phyloP scores from a whole-genome alignment of 2,113 vertebrate species.

The Monopterus albus region DNA sequence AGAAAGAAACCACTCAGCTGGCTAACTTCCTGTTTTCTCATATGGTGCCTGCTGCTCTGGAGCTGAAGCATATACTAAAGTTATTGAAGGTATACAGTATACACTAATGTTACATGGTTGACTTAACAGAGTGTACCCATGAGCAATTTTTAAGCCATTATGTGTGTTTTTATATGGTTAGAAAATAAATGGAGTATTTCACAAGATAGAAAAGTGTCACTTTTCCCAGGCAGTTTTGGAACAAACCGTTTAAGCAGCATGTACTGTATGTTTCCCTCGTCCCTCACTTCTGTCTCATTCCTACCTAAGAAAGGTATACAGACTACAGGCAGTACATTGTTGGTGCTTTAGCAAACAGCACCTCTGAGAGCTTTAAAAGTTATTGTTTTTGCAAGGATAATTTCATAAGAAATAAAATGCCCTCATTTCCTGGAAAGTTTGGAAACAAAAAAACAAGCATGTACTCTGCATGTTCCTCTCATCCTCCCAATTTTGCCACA shows the following conservation, averaged over 20 bases:
- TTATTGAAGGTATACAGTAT: not conserved
- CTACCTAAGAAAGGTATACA: constrained; percentile 1
- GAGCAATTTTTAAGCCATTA: constrained; percentile 28
- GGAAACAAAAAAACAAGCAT: not conserved
- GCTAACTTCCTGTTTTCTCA: constrained; percentile 77
- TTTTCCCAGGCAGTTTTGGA: not conserved
- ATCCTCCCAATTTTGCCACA: constrained; percentile 16
- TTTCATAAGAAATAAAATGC: constrained; percentile 35
- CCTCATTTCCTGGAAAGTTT: constrained; percentile 30
- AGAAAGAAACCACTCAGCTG: constrained; percentile 72
- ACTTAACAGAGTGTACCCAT: constrained; percentile 30
- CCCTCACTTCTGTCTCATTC: not conserved
- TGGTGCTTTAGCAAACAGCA: not conserved
- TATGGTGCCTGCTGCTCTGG: constrained; percentile 42
- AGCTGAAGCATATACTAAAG: not conserved
- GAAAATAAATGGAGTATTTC: constrained; percentile 36
- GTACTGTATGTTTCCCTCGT: not conserved
- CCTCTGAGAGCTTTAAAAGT: constrained; percentile 28
- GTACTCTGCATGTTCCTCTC: not conserved
- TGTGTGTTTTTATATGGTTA: constrained; percentile 16
- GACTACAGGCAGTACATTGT: not conserved
- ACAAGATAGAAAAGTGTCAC: constrained; percentile 11
- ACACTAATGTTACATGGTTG: not conserved
- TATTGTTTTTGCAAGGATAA: constrained; percentile 26
- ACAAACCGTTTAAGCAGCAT: not conserved